Evolutionary conservation across 92 coral and sea anemone genomes (phyloP).

Genomic region (Parazoanthus atlanticus): DNA sequence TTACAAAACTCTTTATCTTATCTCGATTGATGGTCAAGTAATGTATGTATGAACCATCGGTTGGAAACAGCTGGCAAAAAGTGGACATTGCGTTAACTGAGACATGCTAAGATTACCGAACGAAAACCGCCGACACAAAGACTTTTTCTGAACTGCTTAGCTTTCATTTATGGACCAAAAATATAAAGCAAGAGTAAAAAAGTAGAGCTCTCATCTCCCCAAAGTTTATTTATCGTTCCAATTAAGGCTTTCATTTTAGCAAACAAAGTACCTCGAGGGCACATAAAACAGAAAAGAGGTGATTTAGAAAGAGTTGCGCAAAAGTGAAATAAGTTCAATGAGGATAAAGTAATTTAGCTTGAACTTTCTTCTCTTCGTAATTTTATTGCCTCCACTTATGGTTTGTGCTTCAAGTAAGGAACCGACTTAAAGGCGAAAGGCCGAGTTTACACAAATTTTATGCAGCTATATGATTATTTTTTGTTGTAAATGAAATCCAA

Average conservation of each 20-base stretch:
- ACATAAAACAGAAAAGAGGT: not conserved
- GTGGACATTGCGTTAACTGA: not conserved
- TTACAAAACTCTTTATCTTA: slow-evolving; percentile 11
- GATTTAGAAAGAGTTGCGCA: not conserved
- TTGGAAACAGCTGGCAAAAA: slow-evolving; percentile 24
- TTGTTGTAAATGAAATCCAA: not conserved
- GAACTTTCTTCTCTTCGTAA: not conserved
- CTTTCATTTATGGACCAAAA: not conserved
- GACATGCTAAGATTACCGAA: slow-evolving; percentile 18
- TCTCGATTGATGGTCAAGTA: slow-evolving; percentile 27
- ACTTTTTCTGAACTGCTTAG: not conserved
- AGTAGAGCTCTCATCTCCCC: not conserved
- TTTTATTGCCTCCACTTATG: not conserved
- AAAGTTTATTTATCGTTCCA: not conserved
- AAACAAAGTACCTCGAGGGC: not conserved
- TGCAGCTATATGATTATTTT: not conserved
- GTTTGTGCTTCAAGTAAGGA: not conserved
- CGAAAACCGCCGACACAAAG: slow-evolving; percentile 26
- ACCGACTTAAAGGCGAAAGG: not conserved
- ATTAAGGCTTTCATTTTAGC: not conserved
- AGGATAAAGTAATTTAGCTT: no score
- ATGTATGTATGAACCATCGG: slow-evolving; percentile 21
- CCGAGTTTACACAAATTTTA: not conserved
- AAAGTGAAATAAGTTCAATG: not conserved
- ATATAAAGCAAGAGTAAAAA: slow-evolving; percentile 7